A percentile compares a stretch with the other conserved stretches of the same genome.
Conservation (phyloP, 2,797 vertebrate species). For the Trachurus trachurus region DNA sequence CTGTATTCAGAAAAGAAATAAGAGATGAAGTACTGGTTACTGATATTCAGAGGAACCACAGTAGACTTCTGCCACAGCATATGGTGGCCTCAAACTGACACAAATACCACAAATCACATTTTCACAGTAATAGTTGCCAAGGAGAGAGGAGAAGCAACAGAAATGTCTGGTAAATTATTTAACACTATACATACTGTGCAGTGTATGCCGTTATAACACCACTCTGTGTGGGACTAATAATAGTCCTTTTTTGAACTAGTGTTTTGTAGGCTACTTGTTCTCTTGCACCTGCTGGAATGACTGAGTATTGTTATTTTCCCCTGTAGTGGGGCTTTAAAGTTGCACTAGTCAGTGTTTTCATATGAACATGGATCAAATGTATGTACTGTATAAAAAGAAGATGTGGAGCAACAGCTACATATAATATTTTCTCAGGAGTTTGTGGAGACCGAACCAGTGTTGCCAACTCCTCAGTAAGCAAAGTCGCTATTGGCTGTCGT, state of each 20-base stretch:
- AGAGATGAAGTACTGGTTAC: constrained; percentile 19
- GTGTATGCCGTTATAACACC: not conserved
- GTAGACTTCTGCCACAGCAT: constrained; percentile 54
- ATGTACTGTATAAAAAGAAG: no score
- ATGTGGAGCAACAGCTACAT: no score
- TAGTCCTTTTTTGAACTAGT: not conserved
- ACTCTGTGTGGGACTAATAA: not conserved
- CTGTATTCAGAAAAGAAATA: constrained; percentile 14
- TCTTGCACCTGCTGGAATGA: not conserved
- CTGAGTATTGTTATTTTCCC: not conserved
- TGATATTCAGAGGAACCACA: constrained; percentile 26
- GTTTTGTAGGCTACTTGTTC: not conserved
- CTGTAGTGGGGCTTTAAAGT: no score
- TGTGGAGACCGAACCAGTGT: no score
- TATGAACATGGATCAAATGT: no score
- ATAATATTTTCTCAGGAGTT: no score
- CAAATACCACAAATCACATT: constrained; percentile 50
- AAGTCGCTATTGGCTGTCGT: no score
- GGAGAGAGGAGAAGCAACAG: constrained; percentile 4
- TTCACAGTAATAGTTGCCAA: constrained; percentile 39
- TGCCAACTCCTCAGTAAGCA: no score
- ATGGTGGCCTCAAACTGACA: constrained; percentile 63
- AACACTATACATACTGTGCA: not conserved
- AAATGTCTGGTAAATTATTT: constrained; percentile 10
- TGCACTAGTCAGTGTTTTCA: no score